Evolutionary conservation across 92 coral and sea anemone species (phyloP), one percentile per base, ranked within the genome.

Genomic region (Nematostella vectensis): DNA sequence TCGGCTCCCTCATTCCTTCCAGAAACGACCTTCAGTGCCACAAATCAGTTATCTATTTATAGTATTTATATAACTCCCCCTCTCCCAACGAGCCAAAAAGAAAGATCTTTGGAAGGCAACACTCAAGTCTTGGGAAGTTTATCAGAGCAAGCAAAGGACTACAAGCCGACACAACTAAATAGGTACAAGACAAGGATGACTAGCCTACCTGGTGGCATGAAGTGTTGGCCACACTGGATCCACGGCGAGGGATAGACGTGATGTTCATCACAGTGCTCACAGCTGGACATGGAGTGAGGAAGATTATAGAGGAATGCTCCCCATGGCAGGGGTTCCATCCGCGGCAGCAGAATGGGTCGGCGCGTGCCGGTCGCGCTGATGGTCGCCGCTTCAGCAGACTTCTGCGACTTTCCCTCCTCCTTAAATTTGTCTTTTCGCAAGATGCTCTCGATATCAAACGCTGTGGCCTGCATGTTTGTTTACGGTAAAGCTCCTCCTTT

Each of bases 281-380:
- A 84, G 43, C 51, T 69, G 23, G 67, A 26, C 26, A 59, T 31
- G 1, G 80, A 39, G 9, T 51, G 52, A 23, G 83, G 75, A 31
- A 72, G 53, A 11, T 63, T 75, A 67, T 67, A 66, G 18, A 44
- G 54, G 24, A 63, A 62, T 1, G 63, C 56, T 8, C 43, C 62
- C 94, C 86, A 75, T 17, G 67, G 70, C 9, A 68, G 33, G 12
- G 83, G 76, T 24, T 85, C 83, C 1, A 81, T 67, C 36, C 94
- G 81, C 3, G 94, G 94, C 2, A 85, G 57, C 30, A 85, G 67
- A 51, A 85, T 74, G 22, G 94, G 94, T 17, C 94, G 69, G 8
- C 94, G 76, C 54, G 59, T 75, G 42, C 59, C 54, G 27, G 2
- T 43, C 13, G 38, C 31, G 37, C 64, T 65, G 24, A 57, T 36